These are phyloP conservation scores for Platysteira castanea DNA, from an alignment of 2,113 vertebrate species.

Conservation along the genomic window DNA sequence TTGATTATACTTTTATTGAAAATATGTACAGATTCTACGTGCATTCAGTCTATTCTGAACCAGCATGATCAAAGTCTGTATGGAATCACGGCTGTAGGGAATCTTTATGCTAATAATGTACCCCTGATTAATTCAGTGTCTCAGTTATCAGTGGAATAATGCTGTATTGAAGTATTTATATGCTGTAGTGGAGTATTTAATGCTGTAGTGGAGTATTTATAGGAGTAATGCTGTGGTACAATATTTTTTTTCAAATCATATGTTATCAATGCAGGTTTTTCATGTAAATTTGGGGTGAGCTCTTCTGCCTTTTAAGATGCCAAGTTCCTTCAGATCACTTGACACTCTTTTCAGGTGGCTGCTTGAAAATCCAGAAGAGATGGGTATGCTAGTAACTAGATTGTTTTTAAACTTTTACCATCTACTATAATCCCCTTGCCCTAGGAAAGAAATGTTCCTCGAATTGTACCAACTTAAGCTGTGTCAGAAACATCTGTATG, in stretches of 20 bases:
- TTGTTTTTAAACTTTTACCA: neutral
- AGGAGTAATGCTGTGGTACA: neutral
- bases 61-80: neutral
- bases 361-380: neutral
- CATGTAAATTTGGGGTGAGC: neutral
- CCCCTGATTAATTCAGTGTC: neutral
- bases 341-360: neutral
- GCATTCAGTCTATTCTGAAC: neutral
- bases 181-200: too few relatives aligned
- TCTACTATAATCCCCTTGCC: neutral
- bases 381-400: neutral
- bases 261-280: neutral
- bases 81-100: neutral
- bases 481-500: neutral
- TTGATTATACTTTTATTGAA: neutral
- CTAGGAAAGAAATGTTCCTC: neutral
- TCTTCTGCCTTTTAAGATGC: neutral
- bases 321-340: neutral
- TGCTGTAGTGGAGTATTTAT: too few relatives aligned
- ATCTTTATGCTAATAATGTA: neutral
- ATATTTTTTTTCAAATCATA: neutral
- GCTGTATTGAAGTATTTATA: too few relatives aligned
- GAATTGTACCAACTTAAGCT: neutral
- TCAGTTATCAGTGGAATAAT: neutral
- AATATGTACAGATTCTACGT: neutral